Percentiles rank a stretch among this genome's conserved stretches.
Evolutionary conservation across 1,140 invertebrate genomes (phyloP).

Genomic region (Calephelis nemesis): DNA sequence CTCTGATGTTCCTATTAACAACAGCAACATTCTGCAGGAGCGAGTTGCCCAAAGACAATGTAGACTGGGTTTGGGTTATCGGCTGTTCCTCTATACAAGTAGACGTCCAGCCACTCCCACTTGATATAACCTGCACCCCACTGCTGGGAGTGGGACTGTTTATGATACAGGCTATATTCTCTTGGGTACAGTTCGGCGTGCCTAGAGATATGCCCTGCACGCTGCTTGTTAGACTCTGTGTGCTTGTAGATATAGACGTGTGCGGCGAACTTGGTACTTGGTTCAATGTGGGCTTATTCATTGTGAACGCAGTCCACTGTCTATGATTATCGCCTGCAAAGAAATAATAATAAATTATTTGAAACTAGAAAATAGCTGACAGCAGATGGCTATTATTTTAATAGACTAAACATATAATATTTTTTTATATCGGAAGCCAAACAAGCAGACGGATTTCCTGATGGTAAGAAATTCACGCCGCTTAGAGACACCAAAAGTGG

Average conservation of each 20-base stretch:
- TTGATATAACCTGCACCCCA: slow-evolving; percentile 63
- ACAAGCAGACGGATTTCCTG: too few species aligned
- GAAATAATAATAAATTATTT: slow-evolving; percentile 13
- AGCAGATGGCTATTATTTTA: too few species aligned
- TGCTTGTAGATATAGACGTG: slow-evolving; percentile 34
- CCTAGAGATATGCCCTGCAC: slow-evolving; percentile 63
- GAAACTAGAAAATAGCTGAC: slow-evolving; percentile 1
- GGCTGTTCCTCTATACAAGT: slow-evolving; percentile 24
- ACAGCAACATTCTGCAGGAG: slow-evolving; percentile 62
- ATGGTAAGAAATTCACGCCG: too few species aligned
- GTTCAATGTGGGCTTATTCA: slow-evolving; percentile 48
- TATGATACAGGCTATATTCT: slow-evolving; percentile 66
- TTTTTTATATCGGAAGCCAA: too few species aligned
- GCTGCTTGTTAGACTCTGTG: slow-evolving; percentile 57
- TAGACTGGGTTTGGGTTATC: slow-evolving; percentile 31
- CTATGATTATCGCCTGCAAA: slow-evolving; percentile 55
- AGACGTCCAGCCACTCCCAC: slow-evolving; percentile 29
- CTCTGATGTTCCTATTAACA: slow-evolving; percentile 57
- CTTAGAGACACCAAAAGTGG: too few species aligned
- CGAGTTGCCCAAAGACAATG: slow-evolving; percentile 44
- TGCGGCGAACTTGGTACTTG: slow-evolving; percentile 57
- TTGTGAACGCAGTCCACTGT: slow-evolving; percentile 63
- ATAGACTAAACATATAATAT: too few species aligned
- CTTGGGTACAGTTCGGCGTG: slow-evolving; percentile 54
- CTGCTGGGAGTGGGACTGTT: slow-evolving; percentile 50